Percentiles rank a stretch among this genome's conserved stretches.
Conservation (phyloP, 1,140 invertebrate species). For the Diabrotica undecimpunctata region DNA sequence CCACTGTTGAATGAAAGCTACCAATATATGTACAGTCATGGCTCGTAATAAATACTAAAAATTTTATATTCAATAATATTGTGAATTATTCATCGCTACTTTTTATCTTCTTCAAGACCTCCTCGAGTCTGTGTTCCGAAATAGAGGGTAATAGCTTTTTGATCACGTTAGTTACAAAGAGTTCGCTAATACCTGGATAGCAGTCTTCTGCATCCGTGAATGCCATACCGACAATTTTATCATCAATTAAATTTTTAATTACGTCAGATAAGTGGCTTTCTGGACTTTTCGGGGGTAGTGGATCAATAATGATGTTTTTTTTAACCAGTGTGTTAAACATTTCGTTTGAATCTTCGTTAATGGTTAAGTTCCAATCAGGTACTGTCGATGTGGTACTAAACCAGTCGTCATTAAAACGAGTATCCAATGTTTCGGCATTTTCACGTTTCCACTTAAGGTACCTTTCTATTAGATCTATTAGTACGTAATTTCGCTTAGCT, state of each 20-base stretch:
- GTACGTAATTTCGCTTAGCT: slow-evolving; percentile 93
- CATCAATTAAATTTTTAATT: no score
- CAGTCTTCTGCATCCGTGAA: slow-evolving; percentile 79
- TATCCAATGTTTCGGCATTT: slow-evolving; percentile 86
- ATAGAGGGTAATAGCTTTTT: slow-evolving; percentile 65
- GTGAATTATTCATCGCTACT: background rate
- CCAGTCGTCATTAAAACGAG: slow-evolving; percentile 78
- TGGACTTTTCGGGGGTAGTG: no score
- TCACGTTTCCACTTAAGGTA: slow-evolving; percentile 94
- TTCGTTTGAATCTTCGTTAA: slow-evolving; percentile 61
- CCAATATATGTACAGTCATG: no score
- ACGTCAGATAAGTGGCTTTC: no score
- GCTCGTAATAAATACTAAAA: background rate
- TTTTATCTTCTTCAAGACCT: slow-evolving; percentile 53
- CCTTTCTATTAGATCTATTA: slow-evolving; percentile 92
- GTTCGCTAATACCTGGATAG: slow-evolving; percentile 75
- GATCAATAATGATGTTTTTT: no score
- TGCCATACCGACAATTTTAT: slow-evolving; percentile 45
- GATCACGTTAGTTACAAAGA: slow-evolving; percentile 73
- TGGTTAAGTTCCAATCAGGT: slow-evolving; percentile 89
- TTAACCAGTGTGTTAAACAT: no score
- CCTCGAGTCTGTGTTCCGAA: slow-evolving; percentile 56
- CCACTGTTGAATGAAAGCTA: no score
- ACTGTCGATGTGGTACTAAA: slow-evolving; percentile 27
- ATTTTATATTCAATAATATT: background rate